phyloP scores from a whole-genome alignment of 2,888 invertebrate genomes.

The Prenolepis imparis region DNA sequence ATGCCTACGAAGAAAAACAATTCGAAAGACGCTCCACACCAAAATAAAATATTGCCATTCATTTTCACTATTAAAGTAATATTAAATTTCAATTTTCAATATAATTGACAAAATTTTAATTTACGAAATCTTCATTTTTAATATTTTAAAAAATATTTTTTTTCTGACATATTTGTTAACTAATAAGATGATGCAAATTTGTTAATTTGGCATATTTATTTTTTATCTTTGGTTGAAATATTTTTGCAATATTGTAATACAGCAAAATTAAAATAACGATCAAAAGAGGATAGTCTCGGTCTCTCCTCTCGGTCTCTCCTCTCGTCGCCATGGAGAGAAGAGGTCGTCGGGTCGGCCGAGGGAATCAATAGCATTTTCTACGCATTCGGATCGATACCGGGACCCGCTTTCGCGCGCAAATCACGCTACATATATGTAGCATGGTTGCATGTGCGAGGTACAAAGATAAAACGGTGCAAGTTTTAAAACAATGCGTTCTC shows the following conservation, averaged over 20 bases:
- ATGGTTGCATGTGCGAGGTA: neutral
- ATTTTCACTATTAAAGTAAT: neutral
- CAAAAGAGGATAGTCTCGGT: slow-evolving; percentile 57
- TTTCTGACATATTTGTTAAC: neutral
- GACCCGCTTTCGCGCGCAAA: slow-evolving; percentile 75
- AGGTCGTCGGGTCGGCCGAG: slow-evolving; percentile 73
- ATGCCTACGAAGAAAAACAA: slow-evolving; percentile 55
- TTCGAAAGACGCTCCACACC: slow-evolving; percentile 10
- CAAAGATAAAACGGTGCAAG: neutral
- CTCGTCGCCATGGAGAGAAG: slow-evolving; percentile 65
- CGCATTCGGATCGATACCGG: slow-evolving; percentile 81
- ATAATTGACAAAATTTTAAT: neutral
- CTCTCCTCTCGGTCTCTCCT: slow-evolving; percentile 65
- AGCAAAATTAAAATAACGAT: slow-evolving; percentile 41
- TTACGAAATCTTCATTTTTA: neutral
- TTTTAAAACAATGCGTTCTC: neutral
- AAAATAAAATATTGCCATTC: slow-evolving; percentile 27
- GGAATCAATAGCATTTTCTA: slow-evolving; percentile 82
- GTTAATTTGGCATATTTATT: neutral
- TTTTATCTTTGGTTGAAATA: neutral
- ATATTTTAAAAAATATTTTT: neutral
- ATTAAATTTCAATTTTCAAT: too few relatives aligned
- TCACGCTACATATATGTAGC: slow-evolving; percentile 52
- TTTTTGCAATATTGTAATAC: slow-evolving; percentile 4
- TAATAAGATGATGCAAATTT: too few relatives aligned